Conservation (phyloP, 2,113 vertebrate species). For the Lonchura striata region DNA sequence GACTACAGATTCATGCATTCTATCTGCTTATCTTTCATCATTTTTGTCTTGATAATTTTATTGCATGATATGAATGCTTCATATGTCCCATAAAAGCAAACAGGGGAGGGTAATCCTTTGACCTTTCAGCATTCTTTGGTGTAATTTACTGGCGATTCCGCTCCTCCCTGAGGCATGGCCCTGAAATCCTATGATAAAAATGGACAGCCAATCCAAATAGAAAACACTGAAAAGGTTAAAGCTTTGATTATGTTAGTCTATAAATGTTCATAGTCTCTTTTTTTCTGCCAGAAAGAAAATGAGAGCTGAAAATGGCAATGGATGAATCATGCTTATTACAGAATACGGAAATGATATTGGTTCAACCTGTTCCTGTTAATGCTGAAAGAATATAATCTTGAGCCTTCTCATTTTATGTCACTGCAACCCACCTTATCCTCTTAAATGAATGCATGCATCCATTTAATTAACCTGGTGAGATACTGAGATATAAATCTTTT, state of each 20-base stretch:
- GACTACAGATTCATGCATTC: constrained; percentile 8
- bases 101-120: constrained; percentile 49
- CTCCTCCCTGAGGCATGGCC: constrained; percentile 26
- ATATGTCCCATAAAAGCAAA: constrained; percentile 42
- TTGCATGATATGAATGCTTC: constrained; percentile 33
- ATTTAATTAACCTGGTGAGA: constrained; percentile 63
- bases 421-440: constrained; percentile 30
- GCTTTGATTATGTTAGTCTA: constrained; percentile 52
- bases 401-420: constrained; percentile 41
- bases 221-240: constrained; percentile 50
- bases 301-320: constrained; percentile 57
- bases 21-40: constrained; percentile 29
- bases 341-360: constrained; percentile 36
- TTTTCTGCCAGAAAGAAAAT: constrained; percentile 1
- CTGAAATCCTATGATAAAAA: constrained; percentile 52
- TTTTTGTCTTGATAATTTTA: constrained; percentile 54
- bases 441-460: constrained; percentile 47
- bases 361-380: constrained; percentile 14
- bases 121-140: constrained; percentile 64
- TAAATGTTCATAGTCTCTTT: neutral
- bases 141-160: constrained; percentile 51
- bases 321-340: constrained; percentile 54
- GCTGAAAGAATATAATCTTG: constrained; percentile 28
- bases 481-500: constrained; percentile 55
- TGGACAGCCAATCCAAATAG: constrained; percentile 27